Evolutionary conservation across 2,113 vertebrate species (phyloP), one percentile per base, ranked within the genome.

Genomic region (Pteronura brasiliensis): DNA sequence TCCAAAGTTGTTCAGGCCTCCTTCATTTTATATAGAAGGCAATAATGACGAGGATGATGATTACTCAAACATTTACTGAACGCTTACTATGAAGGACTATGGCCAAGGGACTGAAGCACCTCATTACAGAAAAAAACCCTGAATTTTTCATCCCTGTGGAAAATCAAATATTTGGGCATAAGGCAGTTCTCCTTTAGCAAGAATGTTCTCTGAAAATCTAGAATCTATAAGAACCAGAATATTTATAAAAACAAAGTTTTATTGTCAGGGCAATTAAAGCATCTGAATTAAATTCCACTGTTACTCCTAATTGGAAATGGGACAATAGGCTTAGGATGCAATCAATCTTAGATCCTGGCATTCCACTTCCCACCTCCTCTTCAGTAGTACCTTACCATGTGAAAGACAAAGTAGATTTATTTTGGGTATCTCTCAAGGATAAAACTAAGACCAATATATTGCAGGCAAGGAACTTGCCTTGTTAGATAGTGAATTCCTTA

Each of bases 171-270:
- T 69, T 77, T 85, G n/a, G 47, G 47, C n/a, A 79, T 42, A 94
- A 31, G 42, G 79, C 44, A 97, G 83, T 67, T 81, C 34, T 87
- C 31, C 29, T 96, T 96, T 82, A 92, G 59, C 18, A 95, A 92
- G 49, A 88, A 59, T 27, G 34, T 82, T 95, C 42, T 71, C 42
- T 23, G 57, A 77, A 65, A 92, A 69, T 42, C 29, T 47, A 49
- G 15, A 72, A 39, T 77, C 59, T 84, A 1, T 39, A 89, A 92
- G n/a, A 93, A 83, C 29, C 15, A 63, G n/a, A 86, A 71, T 47
- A 93, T 95, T 93, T 72, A 95, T 42, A 93, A 82, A 97, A 29
- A 81, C 7, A 91, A 86, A 72, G 23, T 27, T 81, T 95, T 95
- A 82, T 4, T 42, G 47, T 86, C 23, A 77, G 65, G 39, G 14